Evolutionary conservation across 2,113 vertebrate species (phyloP), one percentile per base, ranked within the genome.

Genomic region (Cyanoliseus patagonus): DNA sequence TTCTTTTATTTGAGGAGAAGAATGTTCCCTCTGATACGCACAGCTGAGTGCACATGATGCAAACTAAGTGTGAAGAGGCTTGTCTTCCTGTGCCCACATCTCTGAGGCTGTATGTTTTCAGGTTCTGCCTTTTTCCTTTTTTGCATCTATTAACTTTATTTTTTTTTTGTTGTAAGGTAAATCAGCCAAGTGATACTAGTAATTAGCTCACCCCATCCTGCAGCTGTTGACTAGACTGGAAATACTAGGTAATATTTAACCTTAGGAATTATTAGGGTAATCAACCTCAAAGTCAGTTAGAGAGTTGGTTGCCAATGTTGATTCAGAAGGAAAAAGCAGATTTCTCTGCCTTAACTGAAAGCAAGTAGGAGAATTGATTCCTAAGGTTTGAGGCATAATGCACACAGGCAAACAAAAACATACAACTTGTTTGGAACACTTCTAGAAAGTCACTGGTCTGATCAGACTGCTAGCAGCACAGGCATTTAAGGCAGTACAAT

Each of bases 1-100:
- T 30, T 92, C 10, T 85, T 86, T 46, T 57, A 94, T 92, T 81
- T 70, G 64, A 96, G 62, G 25, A 88, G 68, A 88, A 91, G 61
- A 97, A 70, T 31, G 41, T 70, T 95, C 79, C n/a, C 18, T 83
- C 64, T 27, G 22, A 80, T 93, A 83, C 0, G 1, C 72, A 93
- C 46, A 92, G 86, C 41, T 86, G 76, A 95, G 17, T 46, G 64
- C 73, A 90, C 91, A 83, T 31, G 76, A 94, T 42, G 17, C 53
- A 96, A 92, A 92, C 13, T 1, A 63, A 91, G 12, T 33, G 41
- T 39, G 83, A 96, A 92, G 80, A 92, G 25, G 9, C 23, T 78
- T 81, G 17, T 63, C 76, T 91, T 88, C 33, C 41, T 23, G 55
- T 63, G 42, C 69, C 23, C n/a, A 62, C 37, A 15, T 59, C 79